phyloP scores from a whole-genome alignment of 2,113 vertebrate species.

The Rhabdomys dilectus region DNA sequence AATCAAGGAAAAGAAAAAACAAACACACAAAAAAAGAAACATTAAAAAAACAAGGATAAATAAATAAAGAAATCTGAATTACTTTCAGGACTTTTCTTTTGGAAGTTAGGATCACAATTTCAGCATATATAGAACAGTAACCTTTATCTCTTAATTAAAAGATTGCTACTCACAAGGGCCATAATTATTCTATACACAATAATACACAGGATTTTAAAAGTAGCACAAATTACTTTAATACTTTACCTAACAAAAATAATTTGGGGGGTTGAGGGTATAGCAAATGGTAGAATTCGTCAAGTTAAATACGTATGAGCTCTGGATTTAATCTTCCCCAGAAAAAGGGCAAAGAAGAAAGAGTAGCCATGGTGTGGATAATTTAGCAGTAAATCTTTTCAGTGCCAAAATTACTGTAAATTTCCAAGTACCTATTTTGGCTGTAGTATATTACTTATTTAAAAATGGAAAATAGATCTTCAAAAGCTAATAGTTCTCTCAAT shows the following conservation, averaged over 20 bases:
- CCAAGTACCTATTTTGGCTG: not conserved
- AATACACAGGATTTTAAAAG: constrained; percentile 14
- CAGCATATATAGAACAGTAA: not conserved
- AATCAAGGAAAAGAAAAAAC: not conserved
- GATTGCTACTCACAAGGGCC: not conserved
- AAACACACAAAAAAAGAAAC: no score
- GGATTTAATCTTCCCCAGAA: not conserved
- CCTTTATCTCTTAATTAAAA: not conserved
- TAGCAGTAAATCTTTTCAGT: constrained; percentile 27
- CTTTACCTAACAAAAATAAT: constrained; percentile 57
- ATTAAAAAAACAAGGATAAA: no score
- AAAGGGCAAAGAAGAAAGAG: not conserved
- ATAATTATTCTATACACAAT: constrained; percentile 45
- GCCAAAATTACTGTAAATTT: constrained; percentile 53
- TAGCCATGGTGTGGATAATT: not conserved
- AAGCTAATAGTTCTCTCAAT: constrained; percentile 38
- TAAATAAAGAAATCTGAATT: constrained; percentile 5
- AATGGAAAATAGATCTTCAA: constrained; percentile 57
- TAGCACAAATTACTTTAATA: constrained; percentile 31
- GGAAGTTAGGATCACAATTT: constrained; percentile 45
- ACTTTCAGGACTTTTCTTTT: constrained; percentile 38
- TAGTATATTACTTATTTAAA: not conserved
- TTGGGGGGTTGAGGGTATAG: not conserved
- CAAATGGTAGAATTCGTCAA: not conserved
- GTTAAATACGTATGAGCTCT: not conserved